Conservation (phyloP, 2,888 invertebrate species). For the Acleris holmiana region DNA sequence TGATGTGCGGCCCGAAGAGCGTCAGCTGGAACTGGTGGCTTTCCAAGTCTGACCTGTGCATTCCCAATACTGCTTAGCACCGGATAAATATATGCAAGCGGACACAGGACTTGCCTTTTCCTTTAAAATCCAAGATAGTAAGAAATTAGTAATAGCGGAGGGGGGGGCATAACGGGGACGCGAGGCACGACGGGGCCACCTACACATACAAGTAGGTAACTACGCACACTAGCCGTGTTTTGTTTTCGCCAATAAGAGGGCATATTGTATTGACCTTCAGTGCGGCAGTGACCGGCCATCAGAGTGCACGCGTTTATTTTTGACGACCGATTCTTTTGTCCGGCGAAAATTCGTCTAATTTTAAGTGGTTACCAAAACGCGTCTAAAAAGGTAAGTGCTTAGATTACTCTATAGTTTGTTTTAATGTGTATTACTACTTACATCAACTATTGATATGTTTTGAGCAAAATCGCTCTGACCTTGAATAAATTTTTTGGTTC, state of each 20-base stretch:
- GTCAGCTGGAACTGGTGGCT: constrained; percentile 92
- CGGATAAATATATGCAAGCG: too few relatives aligned
- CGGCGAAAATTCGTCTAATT: constrained; percentile 10
- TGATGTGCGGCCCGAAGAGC: constrained; percentile 91
- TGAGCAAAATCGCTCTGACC: constrained; percentile 25
- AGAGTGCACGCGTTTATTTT: constrained; percentile 6
- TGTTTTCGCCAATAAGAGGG: constrained; percentile 21
- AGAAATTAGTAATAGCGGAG: background rate
- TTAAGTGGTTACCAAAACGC: constrained; percentile 18
- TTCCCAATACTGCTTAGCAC: background rate
- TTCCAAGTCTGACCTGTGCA: constrained; percentile 88
- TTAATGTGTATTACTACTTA: constrained; percentile 15
- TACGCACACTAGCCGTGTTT: constrained; percentile 21
- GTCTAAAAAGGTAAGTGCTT: constrained; percentile 22
- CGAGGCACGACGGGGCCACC: constrained; percentile 39
- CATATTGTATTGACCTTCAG: constrained; percentile 2
- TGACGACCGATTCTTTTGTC: background rate
- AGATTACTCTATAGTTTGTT: constrained; percentile 10
- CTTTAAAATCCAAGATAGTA: too few relatives aligned
- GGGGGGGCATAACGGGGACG: constrained; percentile 38
- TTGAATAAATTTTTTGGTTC: constrained; percentile 19
- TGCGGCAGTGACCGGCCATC: constrained; percentile 9
- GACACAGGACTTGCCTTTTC: too few relatives aligned
- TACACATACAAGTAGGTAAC: constrained; percentile 36
- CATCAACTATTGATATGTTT: constrained; percentile 22